Conservation (phyloP, 2,888 invertebrate species). For the Melieria omissa region DNA sequence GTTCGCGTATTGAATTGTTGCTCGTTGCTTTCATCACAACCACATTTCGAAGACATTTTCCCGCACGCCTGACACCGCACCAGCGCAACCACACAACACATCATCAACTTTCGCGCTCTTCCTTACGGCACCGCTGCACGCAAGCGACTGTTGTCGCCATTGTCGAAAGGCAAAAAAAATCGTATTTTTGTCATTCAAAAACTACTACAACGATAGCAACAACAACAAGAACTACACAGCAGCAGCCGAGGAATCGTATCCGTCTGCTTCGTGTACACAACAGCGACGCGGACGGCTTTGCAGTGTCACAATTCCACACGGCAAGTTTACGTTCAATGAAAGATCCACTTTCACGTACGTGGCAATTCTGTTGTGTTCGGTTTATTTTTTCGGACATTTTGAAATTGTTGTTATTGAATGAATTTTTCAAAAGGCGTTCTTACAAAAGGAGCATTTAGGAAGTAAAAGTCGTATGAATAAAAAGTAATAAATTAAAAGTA, state of each 20-base stretch:
- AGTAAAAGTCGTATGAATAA: too few relatives aligned
- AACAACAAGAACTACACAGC: neutral
- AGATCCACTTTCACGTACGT: too few relatives aligned
- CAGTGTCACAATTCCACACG: too few relatives aligned
- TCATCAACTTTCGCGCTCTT: conserved; percentile 1
- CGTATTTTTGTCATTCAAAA: conserved; percentile 33
- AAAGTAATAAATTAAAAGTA: too few relatives aligned
- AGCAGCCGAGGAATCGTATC: neutral
- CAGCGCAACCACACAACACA: neutral
- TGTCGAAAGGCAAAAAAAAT: conserved; percentile 35
- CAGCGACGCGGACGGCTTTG: too few relatives aligned
- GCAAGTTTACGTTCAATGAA: too few relatives aligned
- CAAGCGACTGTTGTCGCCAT: conserved; percentile 35
- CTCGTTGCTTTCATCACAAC: neutral
- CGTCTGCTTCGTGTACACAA: neutral
- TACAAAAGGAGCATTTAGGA: too few relatives aligned
- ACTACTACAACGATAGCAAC: conserved; percentile 14
- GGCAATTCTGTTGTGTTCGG: too few relatives aligned
- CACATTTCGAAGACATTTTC: neutral
- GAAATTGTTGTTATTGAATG: too few relatives aligned
- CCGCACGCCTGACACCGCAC: neutral
- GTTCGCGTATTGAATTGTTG: too few relatives aligned
- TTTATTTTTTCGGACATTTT: too few relatives aligned
- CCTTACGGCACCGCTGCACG: conserved; percentile 36
- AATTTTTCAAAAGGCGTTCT: too few relatives aligned